Base-by-base conservation (phyloP, 2,888 invertebrate genomes). In the Apodemia duryi region DNA sequence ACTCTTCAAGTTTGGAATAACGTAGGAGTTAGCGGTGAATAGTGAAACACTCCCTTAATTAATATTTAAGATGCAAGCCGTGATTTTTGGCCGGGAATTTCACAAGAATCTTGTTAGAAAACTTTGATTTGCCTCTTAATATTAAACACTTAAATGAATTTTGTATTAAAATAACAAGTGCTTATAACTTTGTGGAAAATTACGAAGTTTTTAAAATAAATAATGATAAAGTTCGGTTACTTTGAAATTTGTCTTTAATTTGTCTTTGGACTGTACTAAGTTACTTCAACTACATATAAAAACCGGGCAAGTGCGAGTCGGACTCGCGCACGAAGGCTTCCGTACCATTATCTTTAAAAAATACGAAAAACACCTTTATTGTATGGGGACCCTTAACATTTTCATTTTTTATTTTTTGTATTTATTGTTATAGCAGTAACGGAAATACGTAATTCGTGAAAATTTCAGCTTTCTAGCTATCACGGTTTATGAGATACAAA, bases 141-240 rank as follows among this genome's bases (percentile, higher is more conserved):
- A 57, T 57, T 57, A 57, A 57, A 32, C 13, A 57, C 57, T 57
- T 57, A 32, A 57, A 57, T 57, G 57, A 57, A 57, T 57, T 57
- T 57, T 57, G 57, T 57, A 57, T 57, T 57, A 57, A 57, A 57
- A 57, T 57, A 57, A 57, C 57, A 57, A 57, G 46, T 46, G 46
- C 57, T 57, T 29, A 32, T 29, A 57, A 57, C 32, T 54, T 57
- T 57, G 6, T 10, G 57, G 57, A 13, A 29, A 57, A 57, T 57
- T 13, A 6, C 46, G 13, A 46, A 46, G 46, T 46, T 46, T n/a
- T n/a, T n/a, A 46, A 46, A 46, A 46, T 46, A 46, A 5, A 13
- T 46, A 46, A 46, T 13, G 13, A 13, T 7, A 7, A 38, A 38
- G 38, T 46, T 46, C 5, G 46, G 46, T 13, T 46, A 13, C 11